Conservation (phyloP, 2,797 vertebrate species). For the Pseudochirops cupreus region DNA sequence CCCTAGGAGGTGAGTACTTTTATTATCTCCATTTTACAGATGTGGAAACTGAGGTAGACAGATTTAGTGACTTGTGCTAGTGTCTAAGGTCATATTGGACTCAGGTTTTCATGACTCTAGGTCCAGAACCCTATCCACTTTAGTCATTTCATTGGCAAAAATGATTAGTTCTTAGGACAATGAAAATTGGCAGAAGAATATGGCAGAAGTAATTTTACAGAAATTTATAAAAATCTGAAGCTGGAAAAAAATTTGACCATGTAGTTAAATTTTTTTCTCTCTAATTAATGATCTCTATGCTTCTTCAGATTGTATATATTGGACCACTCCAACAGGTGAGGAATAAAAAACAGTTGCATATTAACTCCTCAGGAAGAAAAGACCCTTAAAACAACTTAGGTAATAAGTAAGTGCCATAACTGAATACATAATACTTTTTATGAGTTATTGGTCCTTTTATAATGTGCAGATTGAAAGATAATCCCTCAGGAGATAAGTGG, state of each 20-base stretch:
- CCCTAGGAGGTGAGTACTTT: background rate
- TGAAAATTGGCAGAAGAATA: background rate
- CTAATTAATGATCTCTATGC: background rate
- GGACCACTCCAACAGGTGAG: constrained; percentile 34
- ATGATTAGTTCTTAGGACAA: background rate
- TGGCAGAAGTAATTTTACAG: background rate
- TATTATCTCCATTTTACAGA: background rate
- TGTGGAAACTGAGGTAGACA: background rate
- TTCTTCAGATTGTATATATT: background rate
- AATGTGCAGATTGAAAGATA: constrained; percentile 34
- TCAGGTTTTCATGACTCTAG: background rate
- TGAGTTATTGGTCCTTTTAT: constrained; percentile 50
- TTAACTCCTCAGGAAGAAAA: background rate
- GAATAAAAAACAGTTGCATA: background rate
- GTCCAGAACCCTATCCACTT: background rate
- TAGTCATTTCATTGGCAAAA: constrained; percentile 23
- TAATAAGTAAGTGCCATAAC: background rate
- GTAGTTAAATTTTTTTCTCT: background rate
- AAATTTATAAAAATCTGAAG: background rate
- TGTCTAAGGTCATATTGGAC: background rate
- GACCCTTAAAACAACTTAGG: background rate
- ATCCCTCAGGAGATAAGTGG: constrained; percentile 30
- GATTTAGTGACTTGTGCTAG: background rate
- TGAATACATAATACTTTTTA: background rate
- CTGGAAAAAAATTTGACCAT: background rate